phyloP scores from a whole-genome alignment of 2,797 vertebrate genomes.

The Myotis pilosus region DNA sequence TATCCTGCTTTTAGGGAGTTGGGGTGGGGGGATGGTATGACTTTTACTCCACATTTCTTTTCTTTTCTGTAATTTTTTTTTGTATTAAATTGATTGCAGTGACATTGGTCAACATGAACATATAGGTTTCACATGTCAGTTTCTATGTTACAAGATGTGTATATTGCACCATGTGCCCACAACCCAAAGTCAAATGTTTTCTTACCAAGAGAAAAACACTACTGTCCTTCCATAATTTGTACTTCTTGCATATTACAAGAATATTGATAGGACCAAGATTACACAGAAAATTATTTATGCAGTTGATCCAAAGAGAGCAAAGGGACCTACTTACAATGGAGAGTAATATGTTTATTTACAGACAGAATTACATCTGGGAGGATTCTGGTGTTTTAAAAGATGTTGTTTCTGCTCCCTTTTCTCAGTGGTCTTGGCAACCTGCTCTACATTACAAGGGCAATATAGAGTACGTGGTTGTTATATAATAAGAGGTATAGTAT shows the following conservation, averaged over 20 bases:
- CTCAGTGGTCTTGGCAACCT: not conserved
- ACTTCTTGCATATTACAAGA: not conserved
- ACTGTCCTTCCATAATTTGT: not conserved
- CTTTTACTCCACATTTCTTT: not conserved
- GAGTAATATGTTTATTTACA: not conserved
- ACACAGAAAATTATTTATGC: not conserved
- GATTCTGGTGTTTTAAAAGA: not conserved
- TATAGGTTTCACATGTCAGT: too few species aligned
- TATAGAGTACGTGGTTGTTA: not conserved
- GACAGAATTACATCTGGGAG: not conserved
- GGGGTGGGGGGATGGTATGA: not conserved
- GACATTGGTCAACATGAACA: too few species aligned
- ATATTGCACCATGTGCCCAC: too few species aligned
- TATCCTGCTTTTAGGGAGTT: not conserved
- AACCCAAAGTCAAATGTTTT: not conserved
- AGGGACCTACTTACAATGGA: not conserved
- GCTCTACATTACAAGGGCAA: not conserved
- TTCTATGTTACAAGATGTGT: too few species aligned
- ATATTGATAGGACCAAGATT: not conserved
- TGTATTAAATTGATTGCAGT: too few species aligned
- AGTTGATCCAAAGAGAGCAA: not conserved
- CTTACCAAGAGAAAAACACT: not conserved
- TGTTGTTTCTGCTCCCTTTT: not conserved
- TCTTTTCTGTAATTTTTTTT: not conserved
- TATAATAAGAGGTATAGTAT: not conserved